A percentile compares a stretch with the other conserved stretches of the same genome.
These are phyloP conservation scores for Eolophus roseicapilla DNA, from an alignment of 2,113 vertebrate genomes.

Conservation along the genomic window DNA sequence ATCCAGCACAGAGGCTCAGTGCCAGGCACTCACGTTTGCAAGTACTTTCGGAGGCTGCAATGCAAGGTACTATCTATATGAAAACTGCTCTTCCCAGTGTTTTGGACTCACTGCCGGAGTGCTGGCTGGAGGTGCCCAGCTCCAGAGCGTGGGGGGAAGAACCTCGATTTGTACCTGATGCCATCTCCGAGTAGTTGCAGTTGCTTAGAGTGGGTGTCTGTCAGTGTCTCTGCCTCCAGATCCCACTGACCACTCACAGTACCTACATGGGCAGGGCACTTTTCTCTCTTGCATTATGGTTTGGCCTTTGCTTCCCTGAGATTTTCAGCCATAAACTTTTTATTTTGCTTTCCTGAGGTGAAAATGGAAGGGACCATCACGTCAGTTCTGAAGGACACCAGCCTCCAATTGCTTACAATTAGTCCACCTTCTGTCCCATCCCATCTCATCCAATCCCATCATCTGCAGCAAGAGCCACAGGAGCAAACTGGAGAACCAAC, in stretches of 20 bases:
- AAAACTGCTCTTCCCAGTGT: neutral
- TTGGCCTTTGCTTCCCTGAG: neutral
- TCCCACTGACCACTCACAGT: rapidly evolving
- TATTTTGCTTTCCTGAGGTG: neutral
- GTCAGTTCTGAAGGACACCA: neutral
- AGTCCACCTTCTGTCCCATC: neutral
- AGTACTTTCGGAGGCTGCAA: neutral
- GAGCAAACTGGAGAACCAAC: neutral
- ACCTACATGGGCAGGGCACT: neutral
- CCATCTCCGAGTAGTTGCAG: neutral
- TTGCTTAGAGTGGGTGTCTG: neutral
- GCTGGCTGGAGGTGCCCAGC: neutral
- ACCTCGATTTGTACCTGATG: neutral
- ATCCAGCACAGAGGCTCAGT: neutral
- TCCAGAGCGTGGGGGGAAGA: rapidly evolving
- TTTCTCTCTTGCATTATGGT: neutral
- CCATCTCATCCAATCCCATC: neutral
- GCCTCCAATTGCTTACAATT: neutral
- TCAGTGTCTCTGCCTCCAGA: neutral
- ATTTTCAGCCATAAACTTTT: neutral
- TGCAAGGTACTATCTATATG: neutral
- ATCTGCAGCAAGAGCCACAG: neutral
- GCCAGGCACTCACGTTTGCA: neutral
- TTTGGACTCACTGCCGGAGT: neutral
- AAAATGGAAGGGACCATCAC: neutral